Percentiles rank a stretch among this genome's conserved stretches.
phyloP scores from a whole-genome alignment of 2,113 vertebrate genomes.

The Pterocles orientalis region DNA sequence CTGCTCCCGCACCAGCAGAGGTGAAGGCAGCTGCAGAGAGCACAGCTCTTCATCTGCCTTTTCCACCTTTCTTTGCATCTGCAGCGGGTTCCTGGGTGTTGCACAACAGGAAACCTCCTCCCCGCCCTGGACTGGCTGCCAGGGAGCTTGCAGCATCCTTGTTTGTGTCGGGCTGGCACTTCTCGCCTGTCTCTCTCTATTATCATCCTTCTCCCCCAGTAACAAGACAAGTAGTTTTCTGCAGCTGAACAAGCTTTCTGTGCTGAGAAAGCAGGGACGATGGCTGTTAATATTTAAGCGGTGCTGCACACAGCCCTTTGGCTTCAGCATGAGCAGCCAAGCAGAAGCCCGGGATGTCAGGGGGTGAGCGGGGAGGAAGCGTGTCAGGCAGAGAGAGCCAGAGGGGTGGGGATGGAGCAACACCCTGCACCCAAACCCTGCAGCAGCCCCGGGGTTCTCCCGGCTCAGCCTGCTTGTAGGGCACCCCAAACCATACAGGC shows the following conservation, averaged over 20 bases:
- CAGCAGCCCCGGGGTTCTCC: neutral
- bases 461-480: neutral
- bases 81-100: neutral
- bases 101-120: neutral
- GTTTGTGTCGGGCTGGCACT: neutral
- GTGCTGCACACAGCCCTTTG: neutral
- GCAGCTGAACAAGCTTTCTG: neutral
- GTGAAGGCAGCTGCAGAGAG: neutral
- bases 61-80: neutral
- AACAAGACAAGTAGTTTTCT: constrained; percentile 23
- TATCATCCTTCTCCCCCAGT: neutral
- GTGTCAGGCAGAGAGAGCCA: neutral
- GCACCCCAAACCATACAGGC: neutral
- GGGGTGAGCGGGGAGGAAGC: neutral
- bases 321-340: neutral
- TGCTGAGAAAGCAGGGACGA: neutral
- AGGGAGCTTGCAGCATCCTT: neutral
- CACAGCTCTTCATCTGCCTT: neutral
- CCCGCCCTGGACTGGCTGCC: neutral
- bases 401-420: neutral
- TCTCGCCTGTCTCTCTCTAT: neutral
- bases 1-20: neutral
- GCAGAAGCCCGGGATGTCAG: neutral
- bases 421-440: neutral
- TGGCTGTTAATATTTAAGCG: neutral